Evolutionary conservation across 2,113 vertebrate species (phyloP).

Genomic region (Maccullochella peelii): DNA sequence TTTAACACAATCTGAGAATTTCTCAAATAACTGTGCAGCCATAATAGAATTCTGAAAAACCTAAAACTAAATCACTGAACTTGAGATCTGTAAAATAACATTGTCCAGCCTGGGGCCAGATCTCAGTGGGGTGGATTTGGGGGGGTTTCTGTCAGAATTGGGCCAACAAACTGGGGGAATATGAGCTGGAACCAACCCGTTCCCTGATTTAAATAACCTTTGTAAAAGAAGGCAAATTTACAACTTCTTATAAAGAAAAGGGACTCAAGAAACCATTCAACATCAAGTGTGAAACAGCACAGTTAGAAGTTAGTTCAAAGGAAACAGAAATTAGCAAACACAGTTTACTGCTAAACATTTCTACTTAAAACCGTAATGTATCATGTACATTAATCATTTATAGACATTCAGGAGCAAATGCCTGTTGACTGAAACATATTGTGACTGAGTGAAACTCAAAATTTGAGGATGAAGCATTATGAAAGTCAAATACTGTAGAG

Average conservation of each 20-base stretch:
- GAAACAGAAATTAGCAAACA: conserved; percentile 27
- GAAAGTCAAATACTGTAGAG: not conserved
- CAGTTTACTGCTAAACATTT: conserved; percentile 42
- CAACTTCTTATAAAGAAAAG: conserved; percentile 85
- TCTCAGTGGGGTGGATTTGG: conserved; percentile 38
- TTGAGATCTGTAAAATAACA: conserved; percentile 70
- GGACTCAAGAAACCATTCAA: conserved; percentile 67
- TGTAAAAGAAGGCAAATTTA: conserved; percentile 81
- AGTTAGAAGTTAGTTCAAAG: not conserved
- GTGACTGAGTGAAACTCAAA: conserved; percentile 10
- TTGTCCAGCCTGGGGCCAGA: conserved; percentile 67
- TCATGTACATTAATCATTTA: conserved; percentile 33
- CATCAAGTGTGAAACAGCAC: conserved; percentile 57
- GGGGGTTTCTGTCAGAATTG: conserved; percentile 62
- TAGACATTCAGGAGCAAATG: conserved; percentile 16
- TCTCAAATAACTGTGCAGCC: conserved; percentile 42
- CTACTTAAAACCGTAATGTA: conserved; percentile 33
- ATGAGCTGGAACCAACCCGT: conserved; percentile 79
- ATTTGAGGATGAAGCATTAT: not conserved
- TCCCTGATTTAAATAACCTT: conserved; percentile 82
- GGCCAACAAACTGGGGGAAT: conserved; percentile 59
- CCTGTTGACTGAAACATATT: conserved; percentile 18
- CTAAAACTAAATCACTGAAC: conserved; percentile 3
- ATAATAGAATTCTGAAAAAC: not conserved
- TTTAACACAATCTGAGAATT: not conserved